A percentile compares a stretch with the other conserved stretches of the same genome.
These are phyloP conservation scores for Cirrhinus molitorella DNA, from an alignment of 2,797 vertebrate genomes.

Conservation along the genomic window DNA sequence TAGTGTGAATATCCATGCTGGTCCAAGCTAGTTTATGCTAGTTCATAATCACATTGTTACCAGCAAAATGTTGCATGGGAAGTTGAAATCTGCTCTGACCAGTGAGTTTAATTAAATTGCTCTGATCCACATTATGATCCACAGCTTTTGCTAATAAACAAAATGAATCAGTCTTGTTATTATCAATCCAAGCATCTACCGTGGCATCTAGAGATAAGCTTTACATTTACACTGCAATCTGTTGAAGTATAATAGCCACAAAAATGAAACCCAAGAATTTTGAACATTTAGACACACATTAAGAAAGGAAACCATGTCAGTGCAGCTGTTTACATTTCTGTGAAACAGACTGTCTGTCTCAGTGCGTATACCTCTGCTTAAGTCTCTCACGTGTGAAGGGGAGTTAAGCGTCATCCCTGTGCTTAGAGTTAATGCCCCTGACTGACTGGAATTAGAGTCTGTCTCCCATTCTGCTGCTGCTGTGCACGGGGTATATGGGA, in stretches of 20 bases:
- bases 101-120: slow-evolving; percentile 51
- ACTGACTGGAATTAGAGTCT: slow-evolving; percentile 48
- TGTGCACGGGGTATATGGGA: slow-evolving; percentile 8
- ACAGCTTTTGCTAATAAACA: slow-evolving; percentile 46
- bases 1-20: not conserved
- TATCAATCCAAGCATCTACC: slow-evolving; percentile 36
- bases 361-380: slow-evolving; percentile 45
- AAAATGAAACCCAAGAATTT: not conserved
- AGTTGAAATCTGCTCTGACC: slow-evolving; percentile 27
- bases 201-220: slow-evolving; percentile 1
- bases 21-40: not conserved
- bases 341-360: slow-evolving; percentile 32
- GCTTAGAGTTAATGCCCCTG: slow-evolving; percentile 55
- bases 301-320: slow-evolving; percentile 8
- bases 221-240: not conserved
- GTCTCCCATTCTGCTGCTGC: slow-evolving; percentile 33
- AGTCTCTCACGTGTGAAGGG: slow-evolving; percentile 51
- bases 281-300: not conserved
- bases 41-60: not conserved
- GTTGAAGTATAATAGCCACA: not conserved
- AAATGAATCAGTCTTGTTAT: slow-evolving; percentile 47
- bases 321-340: slow-evolving; percentile 28
- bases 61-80: not conserved
- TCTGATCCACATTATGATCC: slow-evolving; percentile 46
- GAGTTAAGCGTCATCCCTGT: slow-evolving; percentile 51